phyloP scores from a whole-genome alignment of 2,113 vertebrate genomes.

The Cyrtonyx montezumae region DNA sequence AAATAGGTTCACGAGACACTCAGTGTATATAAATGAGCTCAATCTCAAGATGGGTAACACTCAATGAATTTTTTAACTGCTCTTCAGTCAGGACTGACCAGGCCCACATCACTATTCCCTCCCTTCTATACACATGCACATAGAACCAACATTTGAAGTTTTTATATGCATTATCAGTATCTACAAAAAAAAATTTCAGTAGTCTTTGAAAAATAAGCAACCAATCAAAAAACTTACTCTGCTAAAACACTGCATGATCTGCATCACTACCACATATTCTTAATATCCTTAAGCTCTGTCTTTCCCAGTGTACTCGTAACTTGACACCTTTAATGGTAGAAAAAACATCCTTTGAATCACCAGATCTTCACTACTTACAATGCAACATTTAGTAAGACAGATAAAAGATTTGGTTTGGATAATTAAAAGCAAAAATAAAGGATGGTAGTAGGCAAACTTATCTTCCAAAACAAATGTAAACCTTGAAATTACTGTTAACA shows the following conservation, averaged over 20 bases:
- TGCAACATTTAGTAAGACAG: not conserved
- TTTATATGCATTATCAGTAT: not conserved
- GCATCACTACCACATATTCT: not conserved
- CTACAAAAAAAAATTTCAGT: not conserved
- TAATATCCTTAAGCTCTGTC: not conserved
- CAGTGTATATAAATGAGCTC: not conserved
- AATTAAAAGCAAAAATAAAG: not conserved
- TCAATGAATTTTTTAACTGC: not conserved
- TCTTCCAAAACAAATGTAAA: not conserved
- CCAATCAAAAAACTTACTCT: not conserved
- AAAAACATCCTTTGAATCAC: not conserved
- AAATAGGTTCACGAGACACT: not conserved
- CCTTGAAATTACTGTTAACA: not conserved
- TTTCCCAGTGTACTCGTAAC: not conserved
- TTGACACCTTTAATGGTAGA: not conserved
- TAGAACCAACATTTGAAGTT: not conserved
- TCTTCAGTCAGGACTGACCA: not conserved
- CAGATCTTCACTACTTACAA: not conserved
- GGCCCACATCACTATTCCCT: not conserved
- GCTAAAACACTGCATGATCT: not conserved
- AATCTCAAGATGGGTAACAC: not conserved
- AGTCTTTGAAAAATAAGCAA: not conserved
- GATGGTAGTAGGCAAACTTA: not conserved
- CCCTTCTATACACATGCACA: not conserved
- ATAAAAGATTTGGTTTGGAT: not conserved